Base-by-base conservation (phyloP, 2,888 invertebrate genomes). In the Xiphydria camelus region DNA sequence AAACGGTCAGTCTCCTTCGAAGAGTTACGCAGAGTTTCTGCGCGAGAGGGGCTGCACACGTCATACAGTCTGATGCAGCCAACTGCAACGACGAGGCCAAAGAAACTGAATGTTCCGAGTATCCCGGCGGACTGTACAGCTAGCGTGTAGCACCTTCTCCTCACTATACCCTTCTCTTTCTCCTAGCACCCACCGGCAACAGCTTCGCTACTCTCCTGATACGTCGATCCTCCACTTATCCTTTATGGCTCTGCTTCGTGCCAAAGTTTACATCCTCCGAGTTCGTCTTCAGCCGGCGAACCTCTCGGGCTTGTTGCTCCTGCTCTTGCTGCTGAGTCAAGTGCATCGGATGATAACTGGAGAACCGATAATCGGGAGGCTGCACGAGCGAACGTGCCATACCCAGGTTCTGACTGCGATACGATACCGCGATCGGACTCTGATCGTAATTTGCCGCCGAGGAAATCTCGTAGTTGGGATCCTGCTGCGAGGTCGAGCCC, bases 341-440 rank as follows among this genome's bases (percentile, higher is more conserved):
- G 17, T 59, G 62, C 1, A 59, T 51, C 2, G 68, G 61, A 19
- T 62, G 53, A 42, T 63, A 67, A 23, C 57, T 62, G 2, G 65
- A 57, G 26, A 69, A 70, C 4, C 60, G 66, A 52, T 69, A 71
- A 41, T 38, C 61, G 47, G 59, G 57, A 1, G 62, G 36, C 26
- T 55, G 61, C n/a, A n/a, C 14, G 1, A 68, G 56, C 3, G 61
- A 57, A 26, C 67, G 66, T 4, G 49, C 55, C 1, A 66, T 66
- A 3, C 51, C 61, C 7, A 51, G 51, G 41, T 62, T 64, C 23
- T 64, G 64, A 22, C 34, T 58, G 26, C 55, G 59, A 49, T 68
- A 64, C 19, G 53, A 39, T 18, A 46, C 43, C 2, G 48, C 31
- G 4, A 56, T 37, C n/a, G 46, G 59, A 0, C 48, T 43, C 10